Conservation (phyloP, 2,797 vertebrate genomes). For the Darevskia mixta region DNA sequence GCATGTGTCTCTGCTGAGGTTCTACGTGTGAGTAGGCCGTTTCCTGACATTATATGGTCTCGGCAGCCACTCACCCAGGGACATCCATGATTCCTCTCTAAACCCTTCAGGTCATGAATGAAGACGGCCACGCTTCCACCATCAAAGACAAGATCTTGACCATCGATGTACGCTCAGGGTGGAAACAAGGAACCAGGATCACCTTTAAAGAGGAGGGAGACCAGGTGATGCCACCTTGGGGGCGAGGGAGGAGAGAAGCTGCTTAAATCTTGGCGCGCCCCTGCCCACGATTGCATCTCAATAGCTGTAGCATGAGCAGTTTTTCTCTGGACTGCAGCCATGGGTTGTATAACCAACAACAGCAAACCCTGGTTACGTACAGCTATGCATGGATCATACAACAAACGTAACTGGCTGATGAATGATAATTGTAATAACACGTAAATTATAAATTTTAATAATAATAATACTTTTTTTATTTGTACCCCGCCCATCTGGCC, state of each 20-base stretch:
- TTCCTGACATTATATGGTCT: too few relatives aligned
- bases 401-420: too few relatives aligned
- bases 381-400: too few relatives aligned
- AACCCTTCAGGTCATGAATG: constrained; percentile 89
- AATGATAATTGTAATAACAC: too few relatives aligned
- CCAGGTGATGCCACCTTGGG: constrained; percentile 80
- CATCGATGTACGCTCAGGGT: constrained; percentile 88
- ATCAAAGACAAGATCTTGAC: constrained; percentile 94
- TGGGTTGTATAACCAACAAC: not conserved
- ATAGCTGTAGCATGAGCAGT: not conserved
- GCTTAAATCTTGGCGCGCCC: not conserved
- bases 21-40: too few relatives aligned
- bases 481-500: too few relatives aligned
- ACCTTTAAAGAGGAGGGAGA: constrained; percentile 92
- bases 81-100: not conserved
- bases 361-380: too few relatives aligned
- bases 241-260: too few relatives aligned
- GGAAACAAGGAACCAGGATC: constrained; percentile 89
- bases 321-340: not conserved
- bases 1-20: too few relatives aligned
- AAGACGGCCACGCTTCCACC: constrained; percentile 87
- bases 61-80: too few relatives aligned
- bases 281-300: not conserved
- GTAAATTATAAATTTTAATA: too few relatives aligned
- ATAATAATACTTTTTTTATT: too few relatives aligned